Percentiles rank a stretch among this genome's conserved stretches.
These are phyloP conservation scores for Glaucidium brasilianum DNA, from an alignment of 2,113 vertebrate species.

Conservation along the genomic window DNA sequence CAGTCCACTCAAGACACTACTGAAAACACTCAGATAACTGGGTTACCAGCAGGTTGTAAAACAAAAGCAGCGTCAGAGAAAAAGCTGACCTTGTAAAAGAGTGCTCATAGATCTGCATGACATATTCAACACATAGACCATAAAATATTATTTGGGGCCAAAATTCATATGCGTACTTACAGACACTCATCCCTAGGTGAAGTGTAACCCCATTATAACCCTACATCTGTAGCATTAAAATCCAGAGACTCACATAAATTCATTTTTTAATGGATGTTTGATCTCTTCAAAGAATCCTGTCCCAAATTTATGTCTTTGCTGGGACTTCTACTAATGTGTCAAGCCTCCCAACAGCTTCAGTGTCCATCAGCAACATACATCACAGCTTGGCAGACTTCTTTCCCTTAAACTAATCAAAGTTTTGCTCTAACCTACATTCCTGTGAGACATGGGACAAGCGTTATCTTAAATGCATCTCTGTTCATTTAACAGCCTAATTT, in stretches of 20 bases:
- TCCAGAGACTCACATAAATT: background rate
- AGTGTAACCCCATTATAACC: background rate
- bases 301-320: background rate
- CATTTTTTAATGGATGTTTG: background rate
- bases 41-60: background rate
- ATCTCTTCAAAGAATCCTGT: background rate
- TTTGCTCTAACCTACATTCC: background rate
- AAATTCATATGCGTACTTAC: background rate
- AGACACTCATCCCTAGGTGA: background rate
- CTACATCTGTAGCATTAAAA: background rate
- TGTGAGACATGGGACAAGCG: background rate
- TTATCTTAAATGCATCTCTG: background rate
- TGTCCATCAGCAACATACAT: background rate
- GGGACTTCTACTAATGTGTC: background rate
- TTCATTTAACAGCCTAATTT: background rate
- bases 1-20: background rate
- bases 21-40: background rate
- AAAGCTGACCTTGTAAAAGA: background rate
- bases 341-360: background rate
- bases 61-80: background rate
- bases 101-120: fast-evolving
- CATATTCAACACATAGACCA: background rate
- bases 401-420: background rate
- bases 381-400: background rate
- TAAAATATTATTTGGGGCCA: background rate